Evolutionary conservation across 2,113 vertebrate genomes (phyloP).

Genomic region (Prinia subflava): DNA sequence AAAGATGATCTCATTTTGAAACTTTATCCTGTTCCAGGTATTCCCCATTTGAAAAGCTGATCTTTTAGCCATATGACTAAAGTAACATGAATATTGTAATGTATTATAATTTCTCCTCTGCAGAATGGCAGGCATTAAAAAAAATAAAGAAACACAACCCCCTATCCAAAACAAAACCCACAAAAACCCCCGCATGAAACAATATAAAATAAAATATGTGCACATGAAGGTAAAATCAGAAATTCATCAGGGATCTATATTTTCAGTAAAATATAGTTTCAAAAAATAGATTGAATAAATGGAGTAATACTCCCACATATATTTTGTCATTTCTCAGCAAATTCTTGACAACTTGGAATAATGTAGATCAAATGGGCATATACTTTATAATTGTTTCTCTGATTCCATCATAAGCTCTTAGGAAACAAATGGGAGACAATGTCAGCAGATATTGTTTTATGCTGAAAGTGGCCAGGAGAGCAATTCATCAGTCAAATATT

Average conservation of each 20-base stretch:
- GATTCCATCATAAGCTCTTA: neutral
- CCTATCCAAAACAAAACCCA: neutral
- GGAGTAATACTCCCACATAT: neutral
- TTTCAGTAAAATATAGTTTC: neutral
- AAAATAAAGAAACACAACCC: neutral
- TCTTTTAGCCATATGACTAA: neutral
- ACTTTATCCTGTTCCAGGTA: neutral
- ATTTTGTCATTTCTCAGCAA: neutral
- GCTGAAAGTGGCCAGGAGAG: neutral
- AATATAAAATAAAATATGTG: neutral
- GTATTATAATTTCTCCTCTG: neutral
- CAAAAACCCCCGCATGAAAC: accelerated
- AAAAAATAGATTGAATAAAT: neutral
- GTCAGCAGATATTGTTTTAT: neutral
- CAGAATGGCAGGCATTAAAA: neutral
- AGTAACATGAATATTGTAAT: neutral
- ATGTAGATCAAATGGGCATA: neutral
- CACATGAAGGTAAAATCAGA: neutral
- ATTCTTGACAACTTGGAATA: neutral
- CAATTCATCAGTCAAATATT: neutral
- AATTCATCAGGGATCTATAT: neutral
- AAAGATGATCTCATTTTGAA: neutral
- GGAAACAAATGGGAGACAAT: neutral
- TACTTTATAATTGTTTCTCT: neutral
- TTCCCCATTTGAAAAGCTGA: neutral